These are phyloP conservation scores for Brachyptera putata DNA, from an alignment of 2,888 invertebrate species.

Conservation along the genomic window DNA sequence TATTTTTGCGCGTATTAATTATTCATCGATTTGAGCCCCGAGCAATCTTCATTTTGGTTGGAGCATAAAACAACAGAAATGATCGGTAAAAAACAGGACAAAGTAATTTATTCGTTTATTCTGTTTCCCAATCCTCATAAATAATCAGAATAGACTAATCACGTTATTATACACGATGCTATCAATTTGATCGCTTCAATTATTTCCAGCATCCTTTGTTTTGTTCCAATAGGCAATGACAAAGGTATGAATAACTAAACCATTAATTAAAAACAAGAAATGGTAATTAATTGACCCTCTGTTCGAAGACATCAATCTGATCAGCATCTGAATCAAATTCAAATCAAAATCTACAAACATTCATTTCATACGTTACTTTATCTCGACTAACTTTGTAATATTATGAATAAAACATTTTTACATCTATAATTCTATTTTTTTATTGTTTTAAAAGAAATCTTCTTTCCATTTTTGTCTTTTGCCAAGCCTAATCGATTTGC, in stretches of 20 bases:
- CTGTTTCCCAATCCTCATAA: not conserved
- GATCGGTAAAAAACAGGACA: too few species aligned
- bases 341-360: too few species aligned
- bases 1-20: too few species aligned
- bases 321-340: not conserved
- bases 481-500: conserved; percentile 12
- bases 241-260: too few species aligned
- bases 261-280: not conserved
- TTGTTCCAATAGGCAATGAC: too few species aligned
- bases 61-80: too few species aligned
- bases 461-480: conserved; percentile 12
- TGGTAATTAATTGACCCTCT: conserved; percentile 1
- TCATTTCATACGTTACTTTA: too few species aligned
- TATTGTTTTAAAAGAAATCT: not conserved
- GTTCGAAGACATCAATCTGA: too few species aligned
- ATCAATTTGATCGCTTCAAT: too few species aligned
- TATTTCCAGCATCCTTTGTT: too few species aligned
- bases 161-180: too few species aligned
- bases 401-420: conserved; percentile 16
- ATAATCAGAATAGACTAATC: too few species aligned
- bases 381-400: not conserved
- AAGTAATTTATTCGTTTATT: not conserved
- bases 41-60: not conserved
- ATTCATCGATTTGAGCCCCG: not conserved
- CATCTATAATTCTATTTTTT: not conserved